Evolutionary conservation across 2,113 vertebrate species (phyloP).

Genomic region (Labrus mixtus): DNA sequence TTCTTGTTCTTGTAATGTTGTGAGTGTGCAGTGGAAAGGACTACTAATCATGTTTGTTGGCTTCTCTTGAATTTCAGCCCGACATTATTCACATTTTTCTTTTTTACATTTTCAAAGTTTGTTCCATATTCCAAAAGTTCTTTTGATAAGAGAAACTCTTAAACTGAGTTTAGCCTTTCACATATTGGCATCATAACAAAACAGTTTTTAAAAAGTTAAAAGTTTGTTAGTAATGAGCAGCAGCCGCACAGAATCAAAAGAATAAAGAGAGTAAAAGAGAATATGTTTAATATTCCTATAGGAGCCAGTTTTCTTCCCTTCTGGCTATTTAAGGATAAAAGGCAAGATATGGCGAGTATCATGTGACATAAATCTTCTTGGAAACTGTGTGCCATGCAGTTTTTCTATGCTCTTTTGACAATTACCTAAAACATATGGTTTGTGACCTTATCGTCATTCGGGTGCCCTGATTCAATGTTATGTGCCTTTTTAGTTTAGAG

Average conservation of each 20-base stretch:
- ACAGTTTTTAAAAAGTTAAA: background rate
- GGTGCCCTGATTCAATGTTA: background rate
- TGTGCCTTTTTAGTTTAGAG: background rate
- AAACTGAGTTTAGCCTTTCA: background rate
- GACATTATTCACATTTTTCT: too few species aligned
- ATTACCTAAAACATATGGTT: slow-evolving; percentile 34
- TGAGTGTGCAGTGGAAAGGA: background rate
- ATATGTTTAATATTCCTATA: background rate
- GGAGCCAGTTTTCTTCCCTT: slow-evolving; percentile 4
- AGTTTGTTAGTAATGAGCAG: slow-evolving; percentile 14
- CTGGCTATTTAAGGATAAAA: slow-evolving; percentile 10
- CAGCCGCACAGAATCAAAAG: background rate
- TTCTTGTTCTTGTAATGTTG: background rate
- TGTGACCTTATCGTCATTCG: background rate
- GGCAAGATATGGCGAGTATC: slow-evolving; percentile 2
- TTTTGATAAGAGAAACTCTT: slow-evolving; percentile 28
- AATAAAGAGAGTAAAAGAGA: slow-evolving; percentile 1
- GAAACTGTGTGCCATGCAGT: background rate
- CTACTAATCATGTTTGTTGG: slow-evolving; percentile 1
- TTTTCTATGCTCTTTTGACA: slow-evolving; percentile 37
- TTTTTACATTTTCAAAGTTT: too few species aligned
- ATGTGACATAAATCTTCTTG: background rate
- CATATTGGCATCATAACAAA: background rate
- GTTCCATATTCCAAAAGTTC: background rate
- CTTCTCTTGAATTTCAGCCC: slow-evolving; percentile 16